A percentile compares a stretch with the other conserved stretches of the same genome.
phyloP scores from a whole-genome alignment of 2,113 vertebrate species.

The Hucho hucho region DNA sequence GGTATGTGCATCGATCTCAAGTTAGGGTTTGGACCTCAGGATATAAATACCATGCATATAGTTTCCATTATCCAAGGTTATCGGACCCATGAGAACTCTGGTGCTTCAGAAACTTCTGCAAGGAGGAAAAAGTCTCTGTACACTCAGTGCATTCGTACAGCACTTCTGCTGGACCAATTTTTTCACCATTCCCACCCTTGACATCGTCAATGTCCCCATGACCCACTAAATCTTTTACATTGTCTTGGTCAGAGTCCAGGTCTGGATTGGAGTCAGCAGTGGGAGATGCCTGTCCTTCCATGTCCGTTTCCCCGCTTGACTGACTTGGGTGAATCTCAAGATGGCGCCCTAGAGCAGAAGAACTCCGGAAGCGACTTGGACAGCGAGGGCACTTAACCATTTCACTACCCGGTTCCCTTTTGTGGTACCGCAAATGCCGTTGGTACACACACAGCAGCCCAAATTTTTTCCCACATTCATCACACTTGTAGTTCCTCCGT shows the following conservation, averaged over 20 bases:
- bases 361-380: constrained; percentile 64
- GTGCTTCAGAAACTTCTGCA: constrained; percentile 73
- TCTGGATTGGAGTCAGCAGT: constrained; percentile 19
- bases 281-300: constrained; percentile 36
- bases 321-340: constrained; percentile 61
- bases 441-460: constrained; percentile 74
- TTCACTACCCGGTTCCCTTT: constrained; percentile 57
- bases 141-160: constrained; percentile 75
- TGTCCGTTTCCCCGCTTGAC: constrained; percentile 25
- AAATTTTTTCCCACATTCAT: constrained; percentile 75
- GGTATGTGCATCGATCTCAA: background rate
- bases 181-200: constrained; percentile 31
- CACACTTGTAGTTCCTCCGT: constrained; percentile 69
- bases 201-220: constrained; percentile 32
- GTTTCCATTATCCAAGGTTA: constrained; percentile 42
- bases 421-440: constrained; percentile 74
- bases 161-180: constrained; percentile 51
- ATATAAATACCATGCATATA: background rate
- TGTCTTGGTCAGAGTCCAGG: constrained; percentile 26
- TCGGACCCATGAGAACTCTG: constrained; percentile 69
- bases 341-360: constrained; percentile 64
- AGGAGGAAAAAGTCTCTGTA: constrained; percentile 67
- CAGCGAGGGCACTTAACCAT: constrained; percentile 58
- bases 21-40: background rate
- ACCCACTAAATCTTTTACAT: constrained; percentile 43